phyloP scores from a whole-genome alignment of 1,140 invertebrate genomes.

The Eubasilissa regina region DNA sequence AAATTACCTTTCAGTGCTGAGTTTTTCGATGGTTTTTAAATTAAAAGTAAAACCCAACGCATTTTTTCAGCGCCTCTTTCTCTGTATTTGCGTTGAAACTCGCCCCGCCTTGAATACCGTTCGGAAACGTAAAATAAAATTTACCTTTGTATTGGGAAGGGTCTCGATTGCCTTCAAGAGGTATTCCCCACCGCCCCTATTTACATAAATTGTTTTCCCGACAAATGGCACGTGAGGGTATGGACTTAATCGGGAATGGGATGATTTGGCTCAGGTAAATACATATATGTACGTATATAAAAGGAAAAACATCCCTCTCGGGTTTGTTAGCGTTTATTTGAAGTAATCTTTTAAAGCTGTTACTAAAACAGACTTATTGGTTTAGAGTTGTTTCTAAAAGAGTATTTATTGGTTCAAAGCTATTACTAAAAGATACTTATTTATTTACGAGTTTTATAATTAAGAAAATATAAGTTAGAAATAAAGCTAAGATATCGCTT shows the following conservation, averaged over 20 bases:
- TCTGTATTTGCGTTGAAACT: no score
- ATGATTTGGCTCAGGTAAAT: constrained; percentile 29
- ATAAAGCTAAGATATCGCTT: no score
- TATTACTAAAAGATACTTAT: no score
- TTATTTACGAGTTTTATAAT: no score
- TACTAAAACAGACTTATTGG: no score
- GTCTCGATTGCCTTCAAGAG: neutral
- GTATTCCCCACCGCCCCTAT: constrained; percentile 29
- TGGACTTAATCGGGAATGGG: constrained; percentile 32
- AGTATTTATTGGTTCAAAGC: no score
- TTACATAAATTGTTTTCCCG: constrained; percentile 44
- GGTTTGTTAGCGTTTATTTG: constrained; percentile 19
- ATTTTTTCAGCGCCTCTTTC: neutral
- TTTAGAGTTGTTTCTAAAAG: no score
- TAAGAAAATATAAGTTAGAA: no score
- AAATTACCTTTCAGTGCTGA: no score
- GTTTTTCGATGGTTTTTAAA: no score
- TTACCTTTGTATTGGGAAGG: constrained; percentile 19
- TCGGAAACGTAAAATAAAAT: constrained; percentile 28
- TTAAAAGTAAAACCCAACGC: no score
- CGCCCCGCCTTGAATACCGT: neutral
- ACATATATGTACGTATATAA: neutral
- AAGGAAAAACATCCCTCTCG: constrained; percentile 17
- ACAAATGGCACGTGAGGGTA: constrained; percentile 35
- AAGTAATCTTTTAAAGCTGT: neutral